Base-by-base conservation (phyloP, 2,797 vertebrate species). In the Eospalax fontanierii region DNA sequence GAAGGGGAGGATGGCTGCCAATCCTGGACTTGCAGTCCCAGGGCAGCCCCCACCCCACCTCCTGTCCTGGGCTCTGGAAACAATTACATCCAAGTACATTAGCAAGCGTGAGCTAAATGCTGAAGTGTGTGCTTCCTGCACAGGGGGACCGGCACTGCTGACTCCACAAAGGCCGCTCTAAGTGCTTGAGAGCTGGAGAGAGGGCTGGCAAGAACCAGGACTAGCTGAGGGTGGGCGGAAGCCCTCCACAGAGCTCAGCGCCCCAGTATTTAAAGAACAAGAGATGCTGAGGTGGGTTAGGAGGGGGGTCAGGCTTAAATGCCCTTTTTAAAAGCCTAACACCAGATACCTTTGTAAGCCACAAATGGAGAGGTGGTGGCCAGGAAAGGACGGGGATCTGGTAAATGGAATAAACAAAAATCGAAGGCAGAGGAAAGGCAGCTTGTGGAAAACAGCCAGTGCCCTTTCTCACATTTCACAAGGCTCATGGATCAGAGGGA, bases 121-220 rank as follows among this genome's bases (percentile, higher is more conserved):
- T 98, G 97, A 98, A 98, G 96, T 97, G 96, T 98, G 97, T 98
- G 97, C 98, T 98, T 98, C 97, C 97, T 98, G 97, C 96, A 97
- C 91, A 94, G 96, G 96, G 96, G 93, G 97, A 97, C 97, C 95
- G 46, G 97, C 98, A 96, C 97, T 94, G 97, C 98, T 98, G 98
- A 98, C 96, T 97, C 97, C 93, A 98, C 98, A 98, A 97, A 97
- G 73, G 96, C 90, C 93, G 96, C 96, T 96, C 2, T 96, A 98
- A 98, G 97, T 96, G 97, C 98, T 97, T 94, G 96, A 97, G 97
- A 98, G 96, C 81, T 46, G 70, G 90, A 87, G 85, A 46, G 38
- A 61, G 88, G 92, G 74, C 95, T 93, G 93, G 93, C 71, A 90
- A 91, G 94, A 97, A 97, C 89, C 76, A 94, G 57, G 96, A 89